Base-by-base conservation (phyloP, 1,140 invertebrate species). In the Rhynchophorus ferrugineus region DNA sequence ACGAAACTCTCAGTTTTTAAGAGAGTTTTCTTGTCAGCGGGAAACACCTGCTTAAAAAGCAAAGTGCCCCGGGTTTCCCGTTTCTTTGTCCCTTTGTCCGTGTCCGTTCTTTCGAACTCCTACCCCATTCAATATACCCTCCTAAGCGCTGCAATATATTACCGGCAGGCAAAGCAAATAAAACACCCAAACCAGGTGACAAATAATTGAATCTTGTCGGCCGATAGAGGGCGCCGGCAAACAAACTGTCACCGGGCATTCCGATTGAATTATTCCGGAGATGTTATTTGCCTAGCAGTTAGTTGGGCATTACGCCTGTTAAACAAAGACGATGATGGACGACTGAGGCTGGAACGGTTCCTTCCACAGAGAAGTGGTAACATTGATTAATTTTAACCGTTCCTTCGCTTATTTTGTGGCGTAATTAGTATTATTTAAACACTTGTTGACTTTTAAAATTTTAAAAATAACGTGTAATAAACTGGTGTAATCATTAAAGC, bases 181-280 rank as follows among this genome's bases (percentile, higher is more conserved):
- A 43, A 43, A 2, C 5, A 14, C 18, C 18, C 17, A n/a, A 35
- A 17, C 19, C 45, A 48, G 45, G 33, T 48, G 45, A 48, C 45
- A 37, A 48, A 38, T 43, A 43, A 43, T 21, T 48, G 45, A 36
- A 20, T 29, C 24, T 18, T 44, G 43, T 44, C 43, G 17, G 29
- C 34, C 14, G 18, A 44, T 37, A 37, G 21, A 7, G 22, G 35
- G 35, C 45, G 22, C 18, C 3, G 18, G 21, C 14, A 36, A 36
- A 48, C 33, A 36, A 22, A 36, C 45, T 20, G 45, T 39, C 45
- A 48, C 19, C 16, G 35, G 16, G 14, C 20, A 34, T 16, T 19
- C 34, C 45, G 19, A 48, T 48, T 24, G 34, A 39, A 37, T 48
- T 48, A 48, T 48, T 24, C 16, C n/a, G 11, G 17, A 17, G 18